Conservation (phyloP, 2,888 invertebrate species). For the Nephrotoma flavescens region DNA sequence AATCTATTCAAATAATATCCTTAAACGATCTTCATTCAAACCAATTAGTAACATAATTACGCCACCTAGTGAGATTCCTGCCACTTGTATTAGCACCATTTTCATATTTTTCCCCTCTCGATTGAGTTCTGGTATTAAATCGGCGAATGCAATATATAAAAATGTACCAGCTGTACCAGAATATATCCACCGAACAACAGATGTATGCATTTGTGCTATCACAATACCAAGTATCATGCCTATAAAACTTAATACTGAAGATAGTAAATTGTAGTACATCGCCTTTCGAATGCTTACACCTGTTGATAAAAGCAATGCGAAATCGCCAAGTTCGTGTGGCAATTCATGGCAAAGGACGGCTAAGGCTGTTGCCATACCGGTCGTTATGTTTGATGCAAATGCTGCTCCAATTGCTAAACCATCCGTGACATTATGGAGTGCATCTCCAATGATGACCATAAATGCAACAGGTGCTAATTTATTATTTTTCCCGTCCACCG, state of each 20-base stretch:
- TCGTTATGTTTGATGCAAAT: slow-evolving; percentile 54
- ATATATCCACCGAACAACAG: slow-evolving; percentile 61
- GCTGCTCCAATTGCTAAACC: slow-evolving; percentile 70
- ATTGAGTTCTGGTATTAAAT: slow-evolving; percentile 53
- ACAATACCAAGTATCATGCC: slow-evolving; percentile 58
- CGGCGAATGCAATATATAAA: slow-evolving; percentile 65
- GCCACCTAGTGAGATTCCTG: slow-evolving; percentile 52
- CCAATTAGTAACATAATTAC: slow-evolving; percentile 61
- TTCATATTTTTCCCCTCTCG: slow-evolving; percentile 37
- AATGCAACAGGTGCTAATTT: slow-evolving; percentile 52
- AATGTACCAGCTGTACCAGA: slow-evolving; percentile 68
- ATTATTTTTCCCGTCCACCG: slow-evolving; percentile 25
- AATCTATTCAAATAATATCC: slow-evolving; percentile 19
- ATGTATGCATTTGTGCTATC: slow-evolving; percentile 51
- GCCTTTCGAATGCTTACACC: slow-evolving; percentile 60
- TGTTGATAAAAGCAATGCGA: slow-evolving; percentile 60
- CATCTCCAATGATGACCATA: slow-evolving; percentile 33
- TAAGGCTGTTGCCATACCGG: slow-evolving; percentile 61
- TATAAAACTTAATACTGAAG: slow-evolving; percentile 59
- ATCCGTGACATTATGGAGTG: slow-evolving; percentile 65
- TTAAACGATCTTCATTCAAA: slow-evolving; percentile 43
- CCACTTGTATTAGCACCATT: slow-evolving; percentile 43
- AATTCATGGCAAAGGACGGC: slow-evolving; percentile 70
- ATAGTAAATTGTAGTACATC: slow-evolving; percentile 55
- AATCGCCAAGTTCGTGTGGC: slow-evolving; percentile 70